Percentiles rank a stretch among this genome's conserved stretches.
These are phyloP conservation scores for Tachysurus vachellii DNA, from an alignment of 2,113 vertebrate species.

Conservation along the genomic window DNA sequence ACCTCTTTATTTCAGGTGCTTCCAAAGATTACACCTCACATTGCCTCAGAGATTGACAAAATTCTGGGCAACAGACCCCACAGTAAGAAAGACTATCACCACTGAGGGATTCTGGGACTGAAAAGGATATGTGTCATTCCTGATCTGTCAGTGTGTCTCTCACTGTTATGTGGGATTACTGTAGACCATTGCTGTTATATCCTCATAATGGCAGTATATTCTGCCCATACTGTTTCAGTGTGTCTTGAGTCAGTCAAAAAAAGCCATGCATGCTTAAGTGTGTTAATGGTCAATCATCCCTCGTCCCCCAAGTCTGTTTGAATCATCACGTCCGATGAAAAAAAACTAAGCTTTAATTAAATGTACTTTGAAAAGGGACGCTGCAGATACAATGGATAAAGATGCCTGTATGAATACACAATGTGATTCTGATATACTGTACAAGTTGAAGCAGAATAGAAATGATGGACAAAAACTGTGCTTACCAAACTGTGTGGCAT, in stretches of 20 bases:
- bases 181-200: constrained; percentile 24
- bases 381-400: not conserved
- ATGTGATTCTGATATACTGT: constrained; percentile 15
- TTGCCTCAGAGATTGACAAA: constrained; percentile 90
- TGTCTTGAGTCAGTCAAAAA: constrained; percentile 22
- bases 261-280: constrained; percentile 49
- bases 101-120: constrained; percentile 55
- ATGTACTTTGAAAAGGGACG: not conserved
- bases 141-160: constrained; percentile 31
- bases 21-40: constrained; percentile 93
- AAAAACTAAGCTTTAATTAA: not conserved
- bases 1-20: constrained; percentile 78
- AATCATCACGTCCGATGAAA: not conserved
- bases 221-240: not conserved
- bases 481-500: constrained; percentile 17
- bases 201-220: constrained; percentile 4
- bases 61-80: constrained; percentile 92
- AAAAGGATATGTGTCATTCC: constrained; percentile 26
- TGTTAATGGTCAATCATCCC: constrained; percentile 24
- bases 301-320: constrained; percentile 16
- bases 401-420: constrained; percentile 16
- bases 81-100: constrained; percentile 90
- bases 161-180: constrained; percentile 33
- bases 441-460: constrained; percentile 12
- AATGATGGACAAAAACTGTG: constrained; percentile 24